Base-by-base conservation (phyloP, 2,797 vertebrate genomes). In the Antennarius maculatus region DNA sequence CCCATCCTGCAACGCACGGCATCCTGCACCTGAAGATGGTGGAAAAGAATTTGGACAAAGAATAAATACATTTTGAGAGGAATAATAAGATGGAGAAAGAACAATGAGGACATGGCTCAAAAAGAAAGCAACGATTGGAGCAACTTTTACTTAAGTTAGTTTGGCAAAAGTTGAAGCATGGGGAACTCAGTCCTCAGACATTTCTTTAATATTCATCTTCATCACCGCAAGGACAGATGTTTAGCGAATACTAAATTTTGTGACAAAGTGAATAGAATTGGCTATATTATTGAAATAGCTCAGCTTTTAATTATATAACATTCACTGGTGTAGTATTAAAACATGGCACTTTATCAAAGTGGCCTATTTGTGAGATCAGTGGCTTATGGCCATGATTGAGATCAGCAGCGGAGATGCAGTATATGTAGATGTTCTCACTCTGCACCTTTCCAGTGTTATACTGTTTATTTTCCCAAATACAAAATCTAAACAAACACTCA, bases 1-100 rank as follows among this genome's bases (percentile, higher is more conserved):
- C 97, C 97, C 91, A 98, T 96, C 83, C 97, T 95, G 84, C 97
- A 98, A 80, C 97, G 97, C 57, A 99, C 96, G 16, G 97, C 97
- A 0, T 99, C 97, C 92, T 98, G 97, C 82, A 99, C 97, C 97
- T 99, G 91, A 29, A 68, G 53, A 48, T 7, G 18, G 23, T 18
- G 28, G 49, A 2, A 56, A n/a, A n/a, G 41, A 46, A 58, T 8
- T 12, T 16, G 28, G 48, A 47, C 5, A 37, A 50, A 55, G 28
- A 28, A 51, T 7, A 17, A 46, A 43, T 23, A 41, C 66, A 56
- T 34, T 52, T 13, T 56, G 60, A 66, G 51, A 56, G 62, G 49
- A 59, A 23, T n/a, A 54, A 17, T 16, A 27, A 42, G 43, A 17
- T 6, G 59, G 52, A 56, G 17, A 28, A 29, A 6, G 37, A 41